These are phyloP conservation scores for Margarornis squamiger DNA, from an alignment of 2,797 vertebrate species.

Conservation along the genomic window DNA sequence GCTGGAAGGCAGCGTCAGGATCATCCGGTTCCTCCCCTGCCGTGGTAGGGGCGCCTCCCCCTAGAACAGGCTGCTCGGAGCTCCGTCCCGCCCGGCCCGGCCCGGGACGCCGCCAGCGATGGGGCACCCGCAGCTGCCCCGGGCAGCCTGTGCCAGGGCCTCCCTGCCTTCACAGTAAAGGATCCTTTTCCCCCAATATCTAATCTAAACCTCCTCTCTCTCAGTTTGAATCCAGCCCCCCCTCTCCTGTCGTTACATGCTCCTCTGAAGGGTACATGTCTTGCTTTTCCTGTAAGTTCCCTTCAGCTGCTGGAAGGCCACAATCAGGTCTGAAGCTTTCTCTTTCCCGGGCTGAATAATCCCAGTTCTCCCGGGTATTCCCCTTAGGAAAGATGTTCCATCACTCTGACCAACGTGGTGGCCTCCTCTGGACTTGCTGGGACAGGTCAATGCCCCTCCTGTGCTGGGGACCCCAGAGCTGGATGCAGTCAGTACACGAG, in stretches of 20 bases:
- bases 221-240: no score
- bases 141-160: no score
- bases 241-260: accelerated
- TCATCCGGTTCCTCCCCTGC: accelerated
- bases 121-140: background rate
- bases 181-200: accelerated
- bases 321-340: background rate
- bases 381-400: background rate
- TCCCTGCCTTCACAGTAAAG: background rate
- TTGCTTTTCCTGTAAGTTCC: background rate
- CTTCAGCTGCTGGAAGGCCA: background rate
- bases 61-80: background rate
- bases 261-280: no score
- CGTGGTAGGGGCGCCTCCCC: no score
- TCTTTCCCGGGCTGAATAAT: background rate
- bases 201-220: background rate
- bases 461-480: background rate
- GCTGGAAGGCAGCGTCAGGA: background rate
- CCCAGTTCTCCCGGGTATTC: background rate
- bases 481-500: background rate
- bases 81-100: background rate
- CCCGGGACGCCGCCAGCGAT: background rate
- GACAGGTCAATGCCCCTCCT: background rate
- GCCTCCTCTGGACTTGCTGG: background rate
- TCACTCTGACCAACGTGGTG: background rate